Evolutionary conservation across 2,113 vertebrate species (phyloP).

Genomic region (Thryonomys swinderianus): DNA sequence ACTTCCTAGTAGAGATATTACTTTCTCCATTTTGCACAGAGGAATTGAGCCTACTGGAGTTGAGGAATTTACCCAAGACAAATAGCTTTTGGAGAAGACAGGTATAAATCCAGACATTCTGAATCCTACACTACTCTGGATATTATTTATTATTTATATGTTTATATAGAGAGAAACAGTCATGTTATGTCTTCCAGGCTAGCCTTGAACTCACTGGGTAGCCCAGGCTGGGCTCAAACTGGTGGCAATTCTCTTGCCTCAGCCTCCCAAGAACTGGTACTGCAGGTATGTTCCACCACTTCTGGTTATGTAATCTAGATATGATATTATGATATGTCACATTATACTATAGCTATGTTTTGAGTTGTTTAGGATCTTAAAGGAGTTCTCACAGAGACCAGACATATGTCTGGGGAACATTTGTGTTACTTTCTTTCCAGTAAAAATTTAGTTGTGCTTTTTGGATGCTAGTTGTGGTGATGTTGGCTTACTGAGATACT

Average conservation of each 20-base stretch:
- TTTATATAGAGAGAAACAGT: too few relatives aligned
- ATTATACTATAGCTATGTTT: background rate
- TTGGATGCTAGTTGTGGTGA: background rate
- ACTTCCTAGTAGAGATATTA: background rate
- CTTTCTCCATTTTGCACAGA: background rate
- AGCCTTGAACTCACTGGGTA: too few relatives aligned
- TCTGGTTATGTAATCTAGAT: background rate
- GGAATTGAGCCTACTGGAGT: background rate
- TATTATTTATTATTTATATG: background rate
- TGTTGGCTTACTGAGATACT: slow-evolving; percentile 24
- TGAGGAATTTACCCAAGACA: background rate
- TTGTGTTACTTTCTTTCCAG: slow-evolving; percentile 11
- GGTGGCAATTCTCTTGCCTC: too few relatives aligned
- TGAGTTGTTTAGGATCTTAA: background rate
- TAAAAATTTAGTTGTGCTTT: background rate
- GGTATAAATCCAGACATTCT: background rate
- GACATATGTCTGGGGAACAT: background rate
- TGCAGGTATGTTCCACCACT: too few relatives aligned
- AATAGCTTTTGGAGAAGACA: background rate
- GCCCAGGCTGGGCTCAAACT: too few relatives aligned
- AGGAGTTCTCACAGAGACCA: background rate
- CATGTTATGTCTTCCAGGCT: too few relatives aligned
- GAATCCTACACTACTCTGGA: background rate
- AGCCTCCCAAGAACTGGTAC: too few relatives aligned
- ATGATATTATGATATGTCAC: background rate